A percentile compares a stretch with the other conserved stretches of the same genome.
phyloP scores from a whole-genome alignment of 2,797 vertebrate species.

The Acipenser ruthenus region DNA sequence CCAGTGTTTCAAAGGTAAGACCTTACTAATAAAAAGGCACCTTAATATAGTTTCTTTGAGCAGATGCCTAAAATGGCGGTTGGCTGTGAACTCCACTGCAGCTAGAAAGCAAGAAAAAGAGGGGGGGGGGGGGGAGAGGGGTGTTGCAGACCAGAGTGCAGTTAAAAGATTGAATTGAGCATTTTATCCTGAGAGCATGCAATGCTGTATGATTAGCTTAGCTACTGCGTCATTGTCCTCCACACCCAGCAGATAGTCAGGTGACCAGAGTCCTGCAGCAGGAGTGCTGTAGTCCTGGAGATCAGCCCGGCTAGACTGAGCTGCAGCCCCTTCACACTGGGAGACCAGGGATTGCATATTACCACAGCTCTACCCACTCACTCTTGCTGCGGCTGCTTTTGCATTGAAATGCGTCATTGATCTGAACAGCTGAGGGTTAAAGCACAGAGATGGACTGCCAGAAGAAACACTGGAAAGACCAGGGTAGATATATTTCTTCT shows the following conservation, averaged over 20 bases:
- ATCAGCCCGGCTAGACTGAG: slow-evolving; percentile 39
- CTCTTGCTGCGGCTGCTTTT: slow-evolving; percentile 29
- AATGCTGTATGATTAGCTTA: slow-evolving; percentile 37
- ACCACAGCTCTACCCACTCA: slow-evolving; percentile 24
- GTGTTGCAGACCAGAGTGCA: neutral
- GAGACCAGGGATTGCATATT: slow-evolving; percentile 36
- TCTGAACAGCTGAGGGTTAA: slow-evolving; percentile 44
- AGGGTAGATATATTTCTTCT: slow-evolving; percentile 59
- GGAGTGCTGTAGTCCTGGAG: slow-evolving; percentile 32
- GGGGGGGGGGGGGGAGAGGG: slow-evolving; percentile 2
- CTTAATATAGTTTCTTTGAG: no score
- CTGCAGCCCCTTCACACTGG: slow-evolving; percentile 54
- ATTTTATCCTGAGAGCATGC: neutral
- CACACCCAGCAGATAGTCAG: slow-evolving; percentile 71
- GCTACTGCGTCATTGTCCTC: slow-evolving; percentile 71
- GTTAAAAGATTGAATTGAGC: slow-evolving; percentile 21
- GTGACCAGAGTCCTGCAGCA: slow-evolving; percentile 71
- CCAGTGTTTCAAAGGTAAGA: no score
- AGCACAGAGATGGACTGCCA: slow-evolving; percentile 61
- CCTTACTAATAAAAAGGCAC: no score
- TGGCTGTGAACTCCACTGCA: no score
- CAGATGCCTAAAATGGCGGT: no score
- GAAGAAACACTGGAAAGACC: slow-evolving; percentile 69
- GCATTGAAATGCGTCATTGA: slow-evolving; percentile 72
- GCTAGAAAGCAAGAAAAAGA: neutral